phyloP scores from a whole-genome alignment of 2,797 vertebrate genomes.

The Gambusia yucatana region DNA sequence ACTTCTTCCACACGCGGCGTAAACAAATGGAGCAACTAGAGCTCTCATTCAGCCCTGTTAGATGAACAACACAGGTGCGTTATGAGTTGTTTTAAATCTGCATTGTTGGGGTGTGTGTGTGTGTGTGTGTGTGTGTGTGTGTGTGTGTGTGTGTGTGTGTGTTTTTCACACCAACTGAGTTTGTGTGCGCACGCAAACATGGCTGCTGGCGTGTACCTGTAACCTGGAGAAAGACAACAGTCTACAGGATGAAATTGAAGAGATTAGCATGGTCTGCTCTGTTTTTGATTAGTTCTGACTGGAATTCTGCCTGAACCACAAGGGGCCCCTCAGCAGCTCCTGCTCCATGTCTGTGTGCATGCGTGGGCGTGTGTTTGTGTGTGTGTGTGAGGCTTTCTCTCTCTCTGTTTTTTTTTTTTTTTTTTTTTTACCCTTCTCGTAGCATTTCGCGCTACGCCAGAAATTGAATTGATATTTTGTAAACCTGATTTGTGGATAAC shows the following conservation, averaged over 20 bases:
- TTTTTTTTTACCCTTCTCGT: conserved; percentile 6
- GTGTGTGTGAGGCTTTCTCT: conserved; percentile 7
- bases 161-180: neutral
- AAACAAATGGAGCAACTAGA: neutral
- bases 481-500: conserved; percentile 99
- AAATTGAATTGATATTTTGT: conserved; percentile 99
- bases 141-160: conserved; percentile 12
- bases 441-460: conserved; percentile 85
- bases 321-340: conserved; percentile 89
- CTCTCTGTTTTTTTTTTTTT: neutral
- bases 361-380: conserved; percentile 14
- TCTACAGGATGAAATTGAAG: conserved; percentile 96
- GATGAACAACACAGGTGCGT: conserved; percentile 64
- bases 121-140: conserved; percentile 9
- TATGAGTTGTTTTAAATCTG: conserved; percentile 67
- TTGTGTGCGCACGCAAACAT: conserved; percentile 14
- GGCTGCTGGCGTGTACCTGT: conserved; percentile 71
- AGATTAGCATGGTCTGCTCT: conserved; percentile 91
- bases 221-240: conserved; percentile 88
- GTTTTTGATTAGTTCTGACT: conserved; percentile 98
- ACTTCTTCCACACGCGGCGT: neutral
- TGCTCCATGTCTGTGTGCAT: conserved; percentile 45
- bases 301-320: conserved; percentile 94
- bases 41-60: conserved; percentile 3
- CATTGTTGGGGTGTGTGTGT: conserved; percentile 18